A percentile compares a stretch with the other conserved stretches of the same genome.
Conservation (phyloP, 2,888 invertebrate species). For the Blastobasis lacticolella region DNA sequence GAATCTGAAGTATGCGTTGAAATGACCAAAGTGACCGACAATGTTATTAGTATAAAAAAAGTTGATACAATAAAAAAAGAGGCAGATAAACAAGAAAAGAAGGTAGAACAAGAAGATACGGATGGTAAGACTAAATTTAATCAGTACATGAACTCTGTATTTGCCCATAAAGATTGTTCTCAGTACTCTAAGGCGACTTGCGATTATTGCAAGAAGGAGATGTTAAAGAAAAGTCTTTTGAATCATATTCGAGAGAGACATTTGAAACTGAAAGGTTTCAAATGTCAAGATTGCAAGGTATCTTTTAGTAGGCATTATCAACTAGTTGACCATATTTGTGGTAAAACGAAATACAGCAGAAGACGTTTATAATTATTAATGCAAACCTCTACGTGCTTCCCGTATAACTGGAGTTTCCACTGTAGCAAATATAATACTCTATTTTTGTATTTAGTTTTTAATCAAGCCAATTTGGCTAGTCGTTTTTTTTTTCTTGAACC, state of each 20-base stretch:
- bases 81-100: background rate
- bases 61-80: slow-evolving; percentile 10
- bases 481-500: no score
- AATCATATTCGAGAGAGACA: slow-evolving; percentile 49
- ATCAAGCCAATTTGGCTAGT: no score
- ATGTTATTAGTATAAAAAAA: slow-evolving; percentile 37
- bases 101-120: background rate
- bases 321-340: slow-evolving; percentile 38
- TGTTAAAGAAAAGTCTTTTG: slow-evolving; percentile 52
- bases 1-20: slow-evolving; percentile 37
- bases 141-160: slow-evolving; percentile 26
- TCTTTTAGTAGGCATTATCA: slow-evolving; percentile 42
- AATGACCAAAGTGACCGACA: slow-evolving; percentile 51
- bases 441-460: no score
- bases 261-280: slow-evolving; percentile 37
- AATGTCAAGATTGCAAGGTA: slow-evolving; percentile 31
- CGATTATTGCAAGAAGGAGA: slow-evolving; percentile 53
- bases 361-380: slow-evolving; percentile 3
- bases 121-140: slow-evolving; percentile 15
- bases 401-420: no score
- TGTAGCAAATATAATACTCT: no score
- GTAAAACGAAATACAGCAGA: slow-evolving; percentile 17
- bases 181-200: slow-evolving; percentile 46
- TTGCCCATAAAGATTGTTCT: slow-evolving; percentile 28
- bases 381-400: background rate